These are phyloP conservation scores for Semotilus atromaculatus DNA, from an alignment of 2,797 vertebrate species.

Conservation along the genomic window DNA sequence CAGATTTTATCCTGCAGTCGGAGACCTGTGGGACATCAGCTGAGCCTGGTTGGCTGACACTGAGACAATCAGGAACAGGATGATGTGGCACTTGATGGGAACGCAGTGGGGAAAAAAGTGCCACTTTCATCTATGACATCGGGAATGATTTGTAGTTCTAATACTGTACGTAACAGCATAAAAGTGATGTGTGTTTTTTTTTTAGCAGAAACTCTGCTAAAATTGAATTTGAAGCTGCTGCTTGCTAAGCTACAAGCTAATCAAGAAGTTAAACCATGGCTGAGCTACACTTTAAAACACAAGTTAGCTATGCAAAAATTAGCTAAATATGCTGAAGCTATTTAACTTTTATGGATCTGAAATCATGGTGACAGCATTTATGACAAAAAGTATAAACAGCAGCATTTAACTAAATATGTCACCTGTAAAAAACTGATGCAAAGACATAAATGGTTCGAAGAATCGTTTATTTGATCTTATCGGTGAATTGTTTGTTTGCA, in stretches of 20 bases:
- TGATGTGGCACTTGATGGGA: slow-evolving; percentile 53
- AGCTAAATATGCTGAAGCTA: background rate
- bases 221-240: background rate
- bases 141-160: slow-evolving; percentile 34
- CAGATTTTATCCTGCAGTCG: slow-evolving; percentile 59
- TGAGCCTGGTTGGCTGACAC: slow-evolving; percentile 52
- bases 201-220: background rate
- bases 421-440: background rate
- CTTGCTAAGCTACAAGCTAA: background rate
- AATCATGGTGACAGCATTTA: background rate
- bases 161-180: slow-evolving; percentile 9
- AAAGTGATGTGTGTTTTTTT: background rate
- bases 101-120: background rate
- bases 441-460: background rate
- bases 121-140: slow-evolving; percentile 18
- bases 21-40: slow-evolving; percentile 55
- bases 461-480: background rate
- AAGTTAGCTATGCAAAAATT: background rate
- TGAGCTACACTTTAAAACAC: background rate
- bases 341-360: background rate
- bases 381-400: too few relatives aligned
- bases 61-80: slow-evolving; percentile 56
- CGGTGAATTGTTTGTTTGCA: background rate
- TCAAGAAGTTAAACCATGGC: background rate
- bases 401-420: background rate